phyloP scores from a whole-genome alignment of 2,797 vertebrate species.

The Hippocampus kuda region DNA sequence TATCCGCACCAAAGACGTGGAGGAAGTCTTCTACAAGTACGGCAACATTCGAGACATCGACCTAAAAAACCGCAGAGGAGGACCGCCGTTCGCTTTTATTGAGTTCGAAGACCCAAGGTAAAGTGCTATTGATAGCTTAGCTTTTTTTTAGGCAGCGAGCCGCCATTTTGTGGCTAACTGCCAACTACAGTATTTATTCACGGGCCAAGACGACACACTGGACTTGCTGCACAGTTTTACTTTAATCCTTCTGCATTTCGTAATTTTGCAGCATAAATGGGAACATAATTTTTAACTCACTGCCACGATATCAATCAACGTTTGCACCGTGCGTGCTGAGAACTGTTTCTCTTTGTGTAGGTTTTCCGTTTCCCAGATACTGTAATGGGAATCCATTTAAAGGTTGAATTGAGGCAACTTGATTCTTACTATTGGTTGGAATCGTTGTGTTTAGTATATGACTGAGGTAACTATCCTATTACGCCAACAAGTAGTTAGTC shows the following conservation, averaged over 20 bases:
- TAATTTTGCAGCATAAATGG: too few species aligned
- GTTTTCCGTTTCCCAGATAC: too few species aligned
- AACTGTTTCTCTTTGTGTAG: too few species aligned
- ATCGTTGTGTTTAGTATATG: background rate
- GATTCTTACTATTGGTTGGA: background rate
- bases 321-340: too few species aligned
- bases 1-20: constrained; percentile 84
- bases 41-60: constrained; percentile 86
- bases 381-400: background rate
- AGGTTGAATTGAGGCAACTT: background rate
- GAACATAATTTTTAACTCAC: too few species aligned
- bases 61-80: constrained; percentile 82
- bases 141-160: background rate
- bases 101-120: constrained; percentile 77
- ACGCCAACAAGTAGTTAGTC: too few species aligned
- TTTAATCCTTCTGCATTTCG: background rate
- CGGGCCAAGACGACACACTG: background rate
- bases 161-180: constrained; percentile 38
- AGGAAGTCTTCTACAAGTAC: constrained; percentile 88
- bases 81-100: constrained; percentile 82
- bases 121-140: constrained; percentile 27
- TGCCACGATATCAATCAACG: too few species aligned
- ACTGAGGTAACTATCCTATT: too few species aligned
- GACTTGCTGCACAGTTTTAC: background rate
- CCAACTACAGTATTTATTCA: constrained; percentile 1